Evolutionary conservation across 2,888 invertebrate genomes (phyloP).

Genomic region (Lobophora halterata): DNA sequence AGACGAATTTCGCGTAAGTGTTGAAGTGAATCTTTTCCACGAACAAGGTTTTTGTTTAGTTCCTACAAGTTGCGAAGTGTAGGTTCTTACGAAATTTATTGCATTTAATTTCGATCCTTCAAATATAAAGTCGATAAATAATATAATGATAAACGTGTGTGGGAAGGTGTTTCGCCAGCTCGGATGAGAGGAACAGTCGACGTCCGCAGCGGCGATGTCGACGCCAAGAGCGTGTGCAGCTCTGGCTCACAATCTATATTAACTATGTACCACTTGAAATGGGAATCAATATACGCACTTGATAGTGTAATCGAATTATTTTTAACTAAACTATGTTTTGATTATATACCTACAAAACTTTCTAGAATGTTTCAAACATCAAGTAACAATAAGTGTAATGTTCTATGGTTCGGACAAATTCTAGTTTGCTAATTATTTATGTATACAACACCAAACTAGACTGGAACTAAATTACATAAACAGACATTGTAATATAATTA

Average conservation of each 20-base stretch:
- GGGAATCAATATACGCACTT: constrained; percentile 30
- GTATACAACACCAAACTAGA: no score
- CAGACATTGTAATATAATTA: no score
- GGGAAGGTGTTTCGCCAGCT: constrained; percentile 11
- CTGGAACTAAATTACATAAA: no score
- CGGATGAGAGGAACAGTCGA: constrained; percentile 13
- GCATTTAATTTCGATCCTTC: constrained; percentile 37
- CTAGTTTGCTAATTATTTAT: no score
- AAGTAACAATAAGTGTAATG: no score
- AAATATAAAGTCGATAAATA: constrained; percentile 16
- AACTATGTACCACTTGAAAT: constrained; percentile 31
- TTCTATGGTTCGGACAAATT: no score
- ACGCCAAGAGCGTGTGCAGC: constrained; percentile 9
- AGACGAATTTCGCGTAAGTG: constrained; percentile 50
- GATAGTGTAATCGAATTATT: constrained; percentile 26
- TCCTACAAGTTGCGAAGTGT: constrained; percentile 66
- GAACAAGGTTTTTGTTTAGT: constrained; percentile 78
- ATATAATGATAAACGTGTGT: constrained; percentile 14
- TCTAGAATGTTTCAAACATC: constrained; percentile 15
- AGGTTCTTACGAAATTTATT: constrained; percentile 40
- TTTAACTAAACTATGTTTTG: constrained; percentile 24
- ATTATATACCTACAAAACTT: constrained; percentile 25
- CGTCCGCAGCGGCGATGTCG: constrained; percentile 9
- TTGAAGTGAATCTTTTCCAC: constrained; percentile 54
- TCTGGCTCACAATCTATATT: constrained; percentile 17